phyloP scores from a whole-genome alignment of 1,140 invertebrate species.

The Metaphire vulgaris region DNA sequence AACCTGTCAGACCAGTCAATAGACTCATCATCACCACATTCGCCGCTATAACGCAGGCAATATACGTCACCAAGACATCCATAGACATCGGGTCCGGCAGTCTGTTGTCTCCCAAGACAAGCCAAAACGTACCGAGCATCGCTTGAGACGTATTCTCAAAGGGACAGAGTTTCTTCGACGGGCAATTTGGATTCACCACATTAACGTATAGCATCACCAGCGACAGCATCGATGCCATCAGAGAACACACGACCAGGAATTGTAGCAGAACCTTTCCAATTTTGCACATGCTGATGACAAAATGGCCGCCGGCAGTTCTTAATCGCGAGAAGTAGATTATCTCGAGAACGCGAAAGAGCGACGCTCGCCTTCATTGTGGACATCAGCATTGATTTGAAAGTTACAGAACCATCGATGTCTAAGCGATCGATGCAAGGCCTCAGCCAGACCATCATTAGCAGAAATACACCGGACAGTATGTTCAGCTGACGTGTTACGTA shows the following conservation, averaged over 20 bases:
- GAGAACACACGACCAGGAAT: background rate
- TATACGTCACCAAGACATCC: background rate
- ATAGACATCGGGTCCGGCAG: background rate
- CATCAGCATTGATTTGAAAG: no score
- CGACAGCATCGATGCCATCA: background rate
- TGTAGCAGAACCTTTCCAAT: background rate
- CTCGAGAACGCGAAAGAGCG: background rate
- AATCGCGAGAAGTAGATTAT: background rate
- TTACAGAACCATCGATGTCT: no score
- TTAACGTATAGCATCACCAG: background rate
- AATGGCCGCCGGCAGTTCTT: background rate
- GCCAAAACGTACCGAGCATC: background rate
- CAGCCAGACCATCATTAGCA: no score
- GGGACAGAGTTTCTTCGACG: background rate
- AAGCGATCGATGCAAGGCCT: no score
- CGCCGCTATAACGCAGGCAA: background rate
- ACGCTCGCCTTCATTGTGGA: no score
- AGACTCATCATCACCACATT: background rate
- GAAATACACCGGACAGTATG: background rate
- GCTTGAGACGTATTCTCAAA: background rate
- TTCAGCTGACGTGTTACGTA: background rate
- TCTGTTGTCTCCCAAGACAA: background rate
- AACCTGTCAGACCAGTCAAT: background rate
- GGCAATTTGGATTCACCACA: background rate
- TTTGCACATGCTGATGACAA: background rate